These are phyloP conservation scores for Ceuthmochares aereus DNA, from an alignment of 2,113 vertebrate genomes.

Conservation along the genomic window DNA sequence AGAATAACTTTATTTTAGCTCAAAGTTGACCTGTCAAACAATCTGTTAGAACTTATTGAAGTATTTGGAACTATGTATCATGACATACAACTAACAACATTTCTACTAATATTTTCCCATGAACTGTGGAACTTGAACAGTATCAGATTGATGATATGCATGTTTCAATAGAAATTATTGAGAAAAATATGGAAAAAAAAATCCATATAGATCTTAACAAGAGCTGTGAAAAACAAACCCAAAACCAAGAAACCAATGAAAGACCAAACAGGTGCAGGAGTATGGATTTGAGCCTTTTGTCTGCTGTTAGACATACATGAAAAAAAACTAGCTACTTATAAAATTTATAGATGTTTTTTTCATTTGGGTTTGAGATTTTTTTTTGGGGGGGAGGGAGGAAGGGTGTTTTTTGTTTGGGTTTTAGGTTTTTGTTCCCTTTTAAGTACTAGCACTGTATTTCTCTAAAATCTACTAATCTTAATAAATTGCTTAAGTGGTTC, in stretches of 20 bases:
- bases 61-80: background rate
- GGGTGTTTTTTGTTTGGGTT: too few relatives aligned
- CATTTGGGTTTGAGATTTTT: too few relatives aligned
- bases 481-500: background rate
- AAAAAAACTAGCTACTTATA: background rate
- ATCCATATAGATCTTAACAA: background rate
- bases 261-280: background rate
- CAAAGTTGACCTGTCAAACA: background rate
- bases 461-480: background rate
- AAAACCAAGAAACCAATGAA: too few relatives aligned
- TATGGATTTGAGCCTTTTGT: background rate
- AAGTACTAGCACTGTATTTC: background rate
- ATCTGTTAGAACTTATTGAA: background rate
- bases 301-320: background rate
- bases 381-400: too few relatives aligned
- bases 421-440: background rate
- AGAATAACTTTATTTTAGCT: background rate
- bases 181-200: background rate
- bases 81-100: background rate
- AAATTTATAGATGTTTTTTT: background rate
- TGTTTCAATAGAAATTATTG: background rate
- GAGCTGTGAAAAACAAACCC: background rate
- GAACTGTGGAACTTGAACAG: background rate
- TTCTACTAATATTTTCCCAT: background rate
- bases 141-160: rapidly evolving